These are phyloP conservation scores for Peromyscus nudipes DNA, from an alignment of 2,797 vertebrate species.

Conservation along the genomic window DNA sequence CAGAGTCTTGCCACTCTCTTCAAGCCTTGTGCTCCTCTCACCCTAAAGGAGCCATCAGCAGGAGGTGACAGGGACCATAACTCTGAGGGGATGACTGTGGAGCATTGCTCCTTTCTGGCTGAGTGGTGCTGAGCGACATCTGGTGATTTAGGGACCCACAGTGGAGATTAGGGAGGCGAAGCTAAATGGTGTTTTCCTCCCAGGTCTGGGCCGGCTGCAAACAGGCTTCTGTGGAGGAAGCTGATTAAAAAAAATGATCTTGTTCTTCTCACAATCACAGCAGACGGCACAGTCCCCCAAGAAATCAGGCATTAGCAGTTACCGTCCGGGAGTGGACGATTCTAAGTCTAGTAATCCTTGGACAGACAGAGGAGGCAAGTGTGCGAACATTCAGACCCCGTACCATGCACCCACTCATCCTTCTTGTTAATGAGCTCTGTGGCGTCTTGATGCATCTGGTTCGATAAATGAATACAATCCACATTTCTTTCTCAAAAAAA, in stretches of 20 bases:
- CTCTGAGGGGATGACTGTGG: constrained; percentile 75
- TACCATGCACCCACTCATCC: rapidly evolving
- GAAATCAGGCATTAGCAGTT: constrained; percentile 86
- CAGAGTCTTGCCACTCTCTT: background rate
- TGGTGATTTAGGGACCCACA: constrained; percentile 82
- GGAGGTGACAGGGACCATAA: constrained; percentile 68
- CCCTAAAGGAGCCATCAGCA: constrained; percentile 76
- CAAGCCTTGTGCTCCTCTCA: constrained; percentile 4
- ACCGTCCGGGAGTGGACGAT: constrained; percentile 80
- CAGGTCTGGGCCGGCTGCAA: constrained; percentile 81
- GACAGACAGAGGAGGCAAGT: constrained; percentile 71
- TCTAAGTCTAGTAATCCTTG: constrained; percentile 84
- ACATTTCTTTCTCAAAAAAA: background rate
- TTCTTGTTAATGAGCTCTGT: background rate
- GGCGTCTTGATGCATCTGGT: background rate
- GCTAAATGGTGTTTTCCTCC: constrained; percentile 85
- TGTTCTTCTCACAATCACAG: constrained; percentile 84
- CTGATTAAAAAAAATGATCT: constrained; percentile 89
- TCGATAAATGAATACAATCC: background rate
- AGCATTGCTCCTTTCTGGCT: constrained; percentile 79
- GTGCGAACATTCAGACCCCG: constrained; percentile 29
- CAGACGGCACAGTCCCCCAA: constrained; percentile 80
- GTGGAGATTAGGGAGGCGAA: constrained; percentile 80
- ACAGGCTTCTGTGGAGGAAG: constrained; percentile 84
- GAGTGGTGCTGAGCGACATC: constrained; percentile 81